Evolutionary conservation across 2,888 invertebrate genomes (phyloP).

Genomic region (Galeopsomyia nigrocyanea): DNA sequence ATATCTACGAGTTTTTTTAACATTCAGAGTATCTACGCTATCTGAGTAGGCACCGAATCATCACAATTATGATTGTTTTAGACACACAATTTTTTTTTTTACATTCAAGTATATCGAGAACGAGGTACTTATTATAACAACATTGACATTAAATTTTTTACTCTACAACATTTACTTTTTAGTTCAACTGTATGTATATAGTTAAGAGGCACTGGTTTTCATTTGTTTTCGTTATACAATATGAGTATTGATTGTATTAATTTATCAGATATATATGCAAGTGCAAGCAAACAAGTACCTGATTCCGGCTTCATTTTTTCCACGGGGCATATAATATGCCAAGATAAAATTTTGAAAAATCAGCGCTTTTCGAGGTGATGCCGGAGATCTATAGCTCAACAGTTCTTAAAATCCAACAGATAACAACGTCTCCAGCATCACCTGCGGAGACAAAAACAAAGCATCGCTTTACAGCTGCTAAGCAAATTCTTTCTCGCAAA

Average conservation of each 20-base stretch:
- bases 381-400: no score
- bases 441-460: no score
- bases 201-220: no score
- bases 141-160: background rate
- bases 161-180: no score
- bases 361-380: no score
- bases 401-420: no score
- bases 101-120: conserved; percentile 3
- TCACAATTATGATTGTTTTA: conserved; percentile 14
- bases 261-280: background rate
- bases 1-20: background rate
- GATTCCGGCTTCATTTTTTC: conserved; percentile 2
- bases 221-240: background rate
- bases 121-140: conserved; percentile 20
- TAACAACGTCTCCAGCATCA: no score
- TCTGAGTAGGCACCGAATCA: conserved; percentile 13
- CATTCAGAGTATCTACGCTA: background rate
- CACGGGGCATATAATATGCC: background rate
- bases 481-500: no score
- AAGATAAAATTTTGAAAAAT: background rate
- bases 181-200: no score
- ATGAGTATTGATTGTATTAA: background rate
- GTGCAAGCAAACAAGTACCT: conserved; percentile 9
- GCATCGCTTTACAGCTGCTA: no score
- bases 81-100: background rate